These are phyloP conservation scores for Terebella lapidaria DNA, from an alignment of 2,888 invertebrate genomes.

Conservation along the genomic window DNA sequence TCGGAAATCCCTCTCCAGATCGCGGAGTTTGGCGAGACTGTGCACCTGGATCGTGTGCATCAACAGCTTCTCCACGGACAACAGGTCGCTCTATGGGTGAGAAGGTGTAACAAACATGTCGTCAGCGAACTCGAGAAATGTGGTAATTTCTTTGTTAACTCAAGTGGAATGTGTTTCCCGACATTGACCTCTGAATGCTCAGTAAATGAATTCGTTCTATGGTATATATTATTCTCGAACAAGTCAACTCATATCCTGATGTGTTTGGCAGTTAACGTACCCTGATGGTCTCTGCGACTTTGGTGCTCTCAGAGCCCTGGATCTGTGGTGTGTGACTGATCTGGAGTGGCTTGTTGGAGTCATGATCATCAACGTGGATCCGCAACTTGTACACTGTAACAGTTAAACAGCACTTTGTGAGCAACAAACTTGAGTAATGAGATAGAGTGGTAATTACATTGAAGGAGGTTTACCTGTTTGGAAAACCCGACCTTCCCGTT, in stretches of 20 bases:
- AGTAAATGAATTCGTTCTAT: too few species aligned
- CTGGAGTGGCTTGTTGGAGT: conserved; percentile 69
- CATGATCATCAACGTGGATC: conserved; percentile 79
- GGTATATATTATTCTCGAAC: too few species aligned
- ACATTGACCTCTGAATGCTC: too few species aligned
- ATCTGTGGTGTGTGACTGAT: conserved; percentile 57
- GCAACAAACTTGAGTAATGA: too few species aligned
- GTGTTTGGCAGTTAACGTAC: not conserved
- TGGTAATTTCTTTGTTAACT: too few species aligned
- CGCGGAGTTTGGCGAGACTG: conserved; percentile 67
- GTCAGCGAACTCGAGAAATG: too few species aligned
- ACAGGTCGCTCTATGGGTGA: conserved; percentile 67
- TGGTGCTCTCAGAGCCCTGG: conserved; percentile 49
- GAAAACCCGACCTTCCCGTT: conserved; percentile 12
- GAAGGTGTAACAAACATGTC: too few species aligned
- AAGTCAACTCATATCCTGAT: too few species aligned
- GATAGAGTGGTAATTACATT: too few species aligned
- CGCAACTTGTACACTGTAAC: conserved; percentile 61
- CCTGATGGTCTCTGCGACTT: conserved; percentile 52
- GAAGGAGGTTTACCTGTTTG: conserved; percentile 3
- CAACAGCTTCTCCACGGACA: conserved; percentile 79
- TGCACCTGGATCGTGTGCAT: conserved; percentile 93
- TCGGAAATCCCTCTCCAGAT: conserved; percentile 35
- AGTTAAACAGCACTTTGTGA: not conserved
- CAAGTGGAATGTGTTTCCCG: too few species aligned